phyloP scores from a whole-genome alignment of 2,888 invertebrate species.

The Watsonalla cultraria region DNA sequence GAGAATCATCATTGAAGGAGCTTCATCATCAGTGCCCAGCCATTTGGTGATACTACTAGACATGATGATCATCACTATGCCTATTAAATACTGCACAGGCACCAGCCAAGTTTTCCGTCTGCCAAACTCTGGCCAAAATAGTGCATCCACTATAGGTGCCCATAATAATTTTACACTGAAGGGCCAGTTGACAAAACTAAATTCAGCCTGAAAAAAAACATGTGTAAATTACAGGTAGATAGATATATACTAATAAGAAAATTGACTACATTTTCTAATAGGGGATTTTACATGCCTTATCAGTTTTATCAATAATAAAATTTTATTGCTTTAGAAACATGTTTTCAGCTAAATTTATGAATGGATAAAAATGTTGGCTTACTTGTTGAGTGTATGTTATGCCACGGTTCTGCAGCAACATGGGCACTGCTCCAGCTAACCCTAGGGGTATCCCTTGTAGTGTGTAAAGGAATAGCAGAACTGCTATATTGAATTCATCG shows the following conservation, averaged over 20 bases:
- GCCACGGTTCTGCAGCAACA: constrained; percentile 94
- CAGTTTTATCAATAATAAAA: constrained; percentile 1
- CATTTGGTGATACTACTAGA: constrained; percentile 87
- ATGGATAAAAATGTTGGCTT: constrained; percentile 8
- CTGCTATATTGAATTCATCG: constrained; percentile 88
- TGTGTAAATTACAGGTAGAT: no score
- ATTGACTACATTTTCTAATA: no score
- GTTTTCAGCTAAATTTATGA: constrained; percentile 2
- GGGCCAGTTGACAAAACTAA: constrained; percentile 97
- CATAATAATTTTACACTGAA: constrained; percentile 95
- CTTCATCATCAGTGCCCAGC: constrained; percentile 81
- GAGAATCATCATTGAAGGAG: constrained; percentile 86
- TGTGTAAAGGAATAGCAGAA: constrained; percentile 95
- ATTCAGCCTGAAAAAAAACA: constrained; percentile 84
- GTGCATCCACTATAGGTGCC: constrained; percentile 98
- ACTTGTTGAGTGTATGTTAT: constrained; percentile 96
- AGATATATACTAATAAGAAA: no score
- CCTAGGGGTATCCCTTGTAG: constrained; percentile 98
- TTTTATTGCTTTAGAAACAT: constrained; percentile 1
- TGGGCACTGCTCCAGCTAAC: constrained; percentile 94
- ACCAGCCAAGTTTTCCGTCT: constrained; percentile 97
- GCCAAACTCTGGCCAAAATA: constrained; percentile 91
- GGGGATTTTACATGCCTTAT: constrained; percentile 1
- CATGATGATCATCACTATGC: constrained; percentile 92
- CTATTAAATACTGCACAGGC: constrained; percentile 95